Percentiles rank a stretch among this genome's conserved stretches.
Conservation (phyloP, 92 coral and sea anemone species). For the Epizoanthus illoricatus region DNA sequence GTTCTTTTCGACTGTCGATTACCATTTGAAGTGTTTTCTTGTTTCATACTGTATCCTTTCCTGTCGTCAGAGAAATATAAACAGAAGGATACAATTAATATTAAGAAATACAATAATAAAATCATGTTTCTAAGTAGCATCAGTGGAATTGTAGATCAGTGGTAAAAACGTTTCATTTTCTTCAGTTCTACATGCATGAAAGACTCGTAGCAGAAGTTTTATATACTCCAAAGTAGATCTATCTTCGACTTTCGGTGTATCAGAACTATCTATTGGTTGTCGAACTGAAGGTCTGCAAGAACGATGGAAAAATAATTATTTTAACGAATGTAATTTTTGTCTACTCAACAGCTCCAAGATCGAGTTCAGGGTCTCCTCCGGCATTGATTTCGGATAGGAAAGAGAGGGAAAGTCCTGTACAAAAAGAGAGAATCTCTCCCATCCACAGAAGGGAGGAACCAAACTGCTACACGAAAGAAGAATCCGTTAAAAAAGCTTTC, state of each 20-base stretch:
- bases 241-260: too few relatives aligned
- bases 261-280: neutral
- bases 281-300: neutral
- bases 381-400: slow-evolving; percentile 40
- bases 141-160: too few relatives aligned
- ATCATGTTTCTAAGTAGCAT: neutral
- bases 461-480: slow-evolving; percentile 18
- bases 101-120: neutral
- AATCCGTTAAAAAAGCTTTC: slow-evolving; percentile 40
- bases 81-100: neutral
- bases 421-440: slow-evolving; percentile 2
- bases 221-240: too few relatives aligned
- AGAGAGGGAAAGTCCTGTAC: slow-evolving; percentile 18
- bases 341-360: slow-evolving; percentile 26
- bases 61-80: slow-evolving; percentile 15
- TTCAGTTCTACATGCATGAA: too few relatives aligned
- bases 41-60: neutral
- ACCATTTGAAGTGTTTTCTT: slow-evolving; percentile 13
- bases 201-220: too few relatives aligned
- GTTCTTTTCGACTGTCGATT: slow-evolving; percentile 6
- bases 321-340: slow-evolving; percentile 1
- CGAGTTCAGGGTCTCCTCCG: slow-evolving; percentile 25
- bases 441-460: slow-evolving; percentile 22
- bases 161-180: too few relatives aligned
- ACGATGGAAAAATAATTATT: neutral